Conservation (phyloP, 2,113 vertebrate species). For the Dunckerocampus dactyliophorus region DNA sequence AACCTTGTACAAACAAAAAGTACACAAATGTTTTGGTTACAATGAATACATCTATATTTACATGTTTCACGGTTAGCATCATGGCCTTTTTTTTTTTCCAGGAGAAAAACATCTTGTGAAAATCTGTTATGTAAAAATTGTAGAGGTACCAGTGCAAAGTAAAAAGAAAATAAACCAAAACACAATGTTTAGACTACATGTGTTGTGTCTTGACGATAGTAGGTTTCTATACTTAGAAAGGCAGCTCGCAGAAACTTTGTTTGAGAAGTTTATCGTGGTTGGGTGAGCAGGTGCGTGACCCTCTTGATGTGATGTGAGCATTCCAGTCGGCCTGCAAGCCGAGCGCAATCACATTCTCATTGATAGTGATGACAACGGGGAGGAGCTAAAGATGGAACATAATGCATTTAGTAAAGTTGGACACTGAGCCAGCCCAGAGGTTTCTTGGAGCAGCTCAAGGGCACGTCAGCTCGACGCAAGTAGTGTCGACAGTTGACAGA, state of each 20-base stretch:
- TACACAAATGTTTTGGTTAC: neutral
- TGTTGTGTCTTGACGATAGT: slow-evolving; percentile 50
- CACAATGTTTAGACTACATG: slow-evolving; percentile 44
- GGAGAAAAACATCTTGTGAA: neutral
- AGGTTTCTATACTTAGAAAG: slow-evolving; percentile 32
- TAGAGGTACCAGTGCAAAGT: slow-evolving; percentile 35
- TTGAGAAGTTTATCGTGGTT: slow-evolving; percentile 14
- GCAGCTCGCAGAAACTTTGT: slow-evolving; percentile 14
- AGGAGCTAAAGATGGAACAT: neutral
- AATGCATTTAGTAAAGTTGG: neutral
- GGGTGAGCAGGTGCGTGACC: slow-evolving; percentile 45
- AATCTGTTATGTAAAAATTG: slow-evolving; percentile 3
- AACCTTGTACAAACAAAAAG: neutral
- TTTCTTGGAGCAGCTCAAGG: neutral
- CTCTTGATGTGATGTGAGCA: slow-evolving; percentile 11
- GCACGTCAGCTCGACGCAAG: neutral
- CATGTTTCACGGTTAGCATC: neutral
- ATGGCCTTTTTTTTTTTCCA: neutral
- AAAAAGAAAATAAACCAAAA: slow-evolving; percentile 6
- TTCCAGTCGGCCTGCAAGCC: neutral
- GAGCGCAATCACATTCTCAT: slow-evolving; percentile 12
- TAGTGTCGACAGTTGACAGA: neutral
- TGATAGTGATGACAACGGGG: slow-evolving; percentile 1
- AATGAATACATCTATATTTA: neutral
- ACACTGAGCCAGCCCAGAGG: neutral